A percentile compares a stretch with the other conserved stretches of the same genome.
Evolutionary conservation across 30 jellyfish, hydroid and myxozoan species (phyloP).

Genomic region (Morbakka virulenta): DNA sequence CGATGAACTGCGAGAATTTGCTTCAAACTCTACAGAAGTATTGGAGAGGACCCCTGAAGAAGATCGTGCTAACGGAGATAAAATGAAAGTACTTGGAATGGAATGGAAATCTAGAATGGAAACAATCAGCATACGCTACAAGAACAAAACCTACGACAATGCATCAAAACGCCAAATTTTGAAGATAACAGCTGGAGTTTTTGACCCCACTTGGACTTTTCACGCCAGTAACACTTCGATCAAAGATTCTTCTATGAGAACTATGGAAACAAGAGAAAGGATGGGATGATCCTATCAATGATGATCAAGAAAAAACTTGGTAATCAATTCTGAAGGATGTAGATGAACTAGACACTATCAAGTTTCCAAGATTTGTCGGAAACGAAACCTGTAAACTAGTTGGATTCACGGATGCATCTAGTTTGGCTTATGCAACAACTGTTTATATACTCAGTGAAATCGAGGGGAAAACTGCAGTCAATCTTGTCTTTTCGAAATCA

Average conservation of each 20-base stretch:
- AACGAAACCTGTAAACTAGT: conserved; percentile 8
- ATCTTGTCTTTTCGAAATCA: conserved; percentile 7
- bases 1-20: conserved; percentile 48
- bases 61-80: neutral
- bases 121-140: too few species aligned
- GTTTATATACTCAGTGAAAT: neutral
- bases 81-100: conserved; percentile 32
- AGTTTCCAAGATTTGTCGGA: conserved; percentile 24
- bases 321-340: neutral
- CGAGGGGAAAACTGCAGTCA: neutral
- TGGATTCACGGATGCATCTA: conserved; percentile 12
- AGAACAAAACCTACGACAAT: too few species aligned
- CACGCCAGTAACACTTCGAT: conserved; percentile 10
- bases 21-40: neutral
- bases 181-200: conserved; percentile 11
- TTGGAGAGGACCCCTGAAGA: neutral
- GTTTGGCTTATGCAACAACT: conserved; percentile 1
- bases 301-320: too few species aligned
- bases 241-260: conserved; percentile 10
- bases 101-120: conserved; percentile 25
- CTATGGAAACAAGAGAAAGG: conserved; percentile 21
- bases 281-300: conserved; percentile 53
- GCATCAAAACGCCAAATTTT: conserved; percentile 24
- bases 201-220: conserved; percentile 17
- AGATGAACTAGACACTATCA: neutral